phyloP scores from a whole-genome alignment of 2,888 invertebrate species.

The Ennomos erosarius region DNA sequence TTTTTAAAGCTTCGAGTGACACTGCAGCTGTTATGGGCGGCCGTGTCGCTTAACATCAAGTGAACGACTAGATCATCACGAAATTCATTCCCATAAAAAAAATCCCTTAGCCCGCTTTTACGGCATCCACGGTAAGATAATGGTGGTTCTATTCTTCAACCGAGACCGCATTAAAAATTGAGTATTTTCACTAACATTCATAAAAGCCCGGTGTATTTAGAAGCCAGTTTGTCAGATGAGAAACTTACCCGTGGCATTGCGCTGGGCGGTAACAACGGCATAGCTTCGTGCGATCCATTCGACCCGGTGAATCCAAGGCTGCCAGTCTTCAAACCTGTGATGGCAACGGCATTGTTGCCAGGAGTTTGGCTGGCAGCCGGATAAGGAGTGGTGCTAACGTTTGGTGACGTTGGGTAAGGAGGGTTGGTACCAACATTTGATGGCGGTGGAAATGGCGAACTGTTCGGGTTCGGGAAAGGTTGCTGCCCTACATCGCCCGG shows the following conservation, averaged over 20 bases:
- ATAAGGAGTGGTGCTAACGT: constrained; percentile 3
- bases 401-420: constrained; percentile 15
- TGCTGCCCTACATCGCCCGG: constrained; percentile 1
- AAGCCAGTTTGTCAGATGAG: too few relatives aligned
- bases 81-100: too few relatives aligned
- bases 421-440: constrained; percentile 1
- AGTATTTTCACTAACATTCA: too few relatives aligned
- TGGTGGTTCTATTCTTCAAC: too few relatives aligned
- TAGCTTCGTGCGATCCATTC: constrained; percentile 27
- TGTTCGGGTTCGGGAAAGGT: background rate
- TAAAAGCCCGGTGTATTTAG: too few relatives aligned
- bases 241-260: constrained; percentile 54
- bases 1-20: too few relatives aligned
- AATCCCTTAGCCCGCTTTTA: too few relatives aligned
- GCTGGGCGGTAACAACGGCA: constrained; percentile 53
- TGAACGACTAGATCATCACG: too few relatives aligned
- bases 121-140: too few relatives aligned
- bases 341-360: constrained; percentile 25
- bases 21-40: too few relatives aligned
- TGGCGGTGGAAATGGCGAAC: background rate
- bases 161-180: too few relatives aligned
- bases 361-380: constrained; percentile 26
- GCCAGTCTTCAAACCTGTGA: constrained; percentile 48
- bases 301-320: constrained; percentile 49
- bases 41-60: too few relatives aligned